Evolutionary conservation across 2,113 vertebrate species (phyloP).

Genomic region (Tiliqua scincoides): DNA sequence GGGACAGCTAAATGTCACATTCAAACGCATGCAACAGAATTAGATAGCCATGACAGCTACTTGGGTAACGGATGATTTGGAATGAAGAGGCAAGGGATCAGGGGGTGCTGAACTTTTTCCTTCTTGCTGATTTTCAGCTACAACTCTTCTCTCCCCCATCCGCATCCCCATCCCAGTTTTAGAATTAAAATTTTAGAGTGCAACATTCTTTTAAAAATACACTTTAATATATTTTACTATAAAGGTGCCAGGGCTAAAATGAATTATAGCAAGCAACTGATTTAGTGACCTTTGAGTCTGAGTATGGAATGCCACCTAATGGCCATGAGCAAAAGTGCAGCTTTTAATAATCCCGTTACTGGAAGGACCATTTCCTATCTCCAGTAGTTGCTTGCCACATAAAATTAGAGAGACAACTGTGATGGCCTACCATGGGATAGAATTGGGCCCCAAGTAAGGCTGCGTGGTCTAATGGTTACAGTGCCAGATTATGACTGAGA

Average conservation of each 20-base stretch:
- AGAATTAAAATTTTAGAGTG: not conserved
- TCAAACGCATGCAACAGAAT: not conserved
- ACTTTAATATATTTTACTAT: not conserved
- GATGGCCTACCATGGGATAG: too few species aligned
- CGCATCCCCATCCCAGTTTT: too few species aligned
- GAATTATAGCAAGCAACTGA: not conserved
- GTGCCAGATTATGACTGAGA: too few species aligned
- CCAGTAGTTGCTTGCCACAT: too few species aligned
- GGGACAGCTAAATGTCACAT: not conserved
- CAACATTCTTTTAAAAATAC: not conserved
- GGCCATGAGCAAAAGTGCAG: not conserved
- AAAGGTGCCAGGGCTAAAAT: not conserved
- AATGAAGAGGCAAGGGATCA: too few species aligned
- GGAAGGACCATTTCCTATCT: not conserved
- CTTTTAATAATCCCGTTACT: not conserved
- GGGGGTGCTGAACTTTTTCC: too few species aligned
- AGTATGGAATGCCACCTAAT: conserved; percentile 20
- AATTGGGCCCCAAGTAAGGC: too few species aligned
- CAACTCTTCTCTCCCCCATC: too few species aligned
- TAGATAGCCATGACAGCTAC: not conserved
- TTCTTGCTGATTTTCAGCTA: too few species aligned
- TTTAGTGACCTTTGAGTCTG: not conserved
- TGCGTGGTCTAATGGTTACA: too few species aligned
- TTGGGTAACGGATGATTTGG: too few species aligned
- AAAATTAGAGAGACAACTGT: too few species aligned